A percentile compares a stretch with the other conserved stretches of the same genome.
Evolutionary conservation across 2,113 vertebrate genomes (phyloP).

Genomic region (Madoqua kirkii): DNA sequence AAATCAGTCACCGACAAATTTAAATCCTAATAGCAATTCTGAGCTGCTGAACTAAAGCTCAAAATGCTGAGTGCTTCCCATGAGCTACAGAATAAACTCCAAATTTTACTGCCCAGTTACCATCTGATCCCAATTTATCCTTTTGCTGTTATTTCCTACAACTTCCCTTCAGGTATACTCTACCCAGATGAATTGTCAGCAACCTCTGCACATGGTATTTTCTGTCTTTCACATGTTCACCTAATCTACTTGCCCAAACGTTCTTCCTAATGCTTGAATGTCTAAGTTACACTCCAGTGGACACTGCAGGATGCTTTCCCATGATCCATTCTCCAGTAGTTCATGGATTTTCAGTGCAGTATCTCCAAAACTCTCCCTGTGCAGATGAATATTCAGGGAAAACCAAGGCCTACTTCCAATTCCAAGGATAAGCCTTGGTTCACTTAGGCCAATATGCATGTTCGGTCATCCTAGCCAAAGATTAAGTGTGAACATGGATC

Average conservation of each 20-base stretch:
- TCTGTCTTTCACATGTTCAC: background rate
- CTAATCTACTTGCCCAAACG: background rate
- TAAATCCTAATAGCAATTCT: constrained; percentile 6
- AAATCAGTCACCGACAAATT: background rate
- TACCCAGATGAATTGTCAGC: background rate
- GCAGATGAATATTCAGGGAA: background rate
- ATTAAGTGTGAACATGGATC: background rate
- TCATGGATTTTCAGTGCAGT: background rate
- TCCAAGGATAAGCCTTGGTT: background rate
- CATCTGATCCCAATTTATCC: background rate
- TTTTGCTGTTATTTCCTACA: background rate
- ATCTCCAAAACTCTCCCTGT: background rate
- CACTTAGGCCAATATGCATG: background rate
- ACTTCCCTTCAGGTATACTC: background rate
- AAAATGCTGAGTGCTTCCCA: background rate
- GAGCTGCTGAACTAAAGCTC: background rate
- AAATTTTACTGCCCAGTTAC: background rate
- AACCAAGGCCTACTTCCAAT: background rate
- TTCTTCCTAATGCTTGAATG: background rate
- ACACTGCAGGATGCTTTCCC: background rate
- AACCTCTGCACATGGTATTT: background rate
- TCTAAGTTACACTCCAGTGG: background rate
- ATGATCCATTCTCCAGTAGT: background rate
- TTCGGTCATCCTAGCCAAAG: background rate
- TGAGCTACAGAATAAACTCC: background rate